Evolutionary conservation across 53 echinoderm and acorn worm genomes (phyloP).

Genomic region (Patiria pectinifera): DNA sequence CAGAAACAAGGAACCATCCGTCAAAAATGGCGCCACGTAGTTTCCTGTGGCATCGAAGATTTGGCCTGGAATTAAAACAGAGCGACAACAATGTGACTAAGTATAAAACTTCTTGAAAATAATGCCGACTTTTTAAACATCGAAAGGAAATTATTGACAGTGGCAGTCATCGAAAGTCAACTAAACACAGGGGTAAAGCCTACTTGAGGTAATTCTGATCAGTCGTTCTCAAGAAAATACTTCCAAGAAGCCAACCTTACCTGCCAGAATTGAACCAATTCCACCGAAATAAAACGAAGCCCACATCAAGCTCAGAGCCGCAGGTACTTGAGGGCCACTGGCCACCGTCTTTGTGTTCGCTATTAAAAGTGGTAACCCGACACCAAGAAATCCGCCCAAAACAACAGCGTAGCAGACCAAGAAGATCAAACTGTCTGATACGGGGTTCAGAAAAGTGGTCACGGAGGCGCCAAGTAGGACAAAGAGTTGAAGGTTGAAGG

Average conservation of each 20-base stretch:
- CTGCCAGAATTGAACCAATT: constrained; percentile 20
- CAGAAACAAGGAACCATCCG: background rate
- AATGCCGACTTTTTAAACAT: no score
- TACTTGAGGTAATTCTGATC: no score
- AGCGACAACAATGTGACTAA: background rate
- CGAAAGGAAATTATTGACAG: no score
- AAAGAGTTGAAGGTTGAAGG: constrained; percentile 12
- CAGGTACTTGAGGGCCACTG: background rate
- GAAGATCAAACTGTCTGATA: constrained; percentile 19
- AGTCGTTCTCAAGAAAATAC: background rate
- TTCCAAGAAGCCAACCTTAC: background rate
- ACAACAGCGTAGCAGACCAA: background rate
- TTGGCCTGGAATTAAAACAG: constrained; percentile 17
- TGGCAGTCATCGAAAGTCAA: no score
- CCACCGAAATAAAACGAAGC: constrained; percentile 16
- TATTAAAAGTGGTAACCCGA: constrained; percentile 1
- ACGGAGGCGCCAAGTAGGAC: background rate
- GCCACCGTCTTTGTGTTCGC: background rate
- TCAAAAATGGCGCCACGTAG: constrained; percentile 32
- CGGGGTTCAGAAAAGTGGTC: constrained; percentile 15
- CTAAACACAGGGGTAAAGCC: no score
- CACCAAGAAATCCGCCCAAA: background rate
- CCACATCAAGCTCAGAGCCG: constrained; percentile 32
- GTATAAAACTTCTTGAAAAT: background rate
- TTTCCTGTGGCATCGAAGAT: constrained; percentile 37